Percentiles rank a stretch among this genome's conserved stretches.
phyloP scores from a whole-genome alignment of 2,113 vertebrate genomes.

The Albula glossodonta region DNA sequence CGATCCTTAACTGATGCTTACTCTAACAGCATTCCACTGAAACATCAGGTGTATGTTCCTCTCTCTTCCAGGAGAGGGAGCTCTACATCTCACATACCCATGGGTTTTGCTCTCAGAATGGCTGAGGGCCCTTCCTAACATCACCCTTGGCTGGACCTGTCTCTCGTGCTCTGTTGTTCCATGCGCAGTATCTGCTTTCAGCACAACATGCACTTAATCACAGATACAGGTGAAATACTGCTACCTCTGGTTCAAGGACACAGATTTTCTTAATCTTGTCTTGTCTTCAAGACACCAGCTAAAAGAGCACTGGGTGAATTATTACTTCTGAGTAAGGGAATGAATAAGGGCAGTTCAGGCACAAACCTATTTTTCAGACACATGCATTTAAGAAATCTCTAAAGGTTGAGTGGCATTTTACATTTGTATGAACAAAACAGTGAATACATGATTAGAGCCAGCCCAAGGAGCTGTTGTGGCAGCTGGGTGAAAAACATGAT shows the following conservation, averaged over 20 bases:
- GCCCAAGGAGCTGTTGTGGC: not conserved
- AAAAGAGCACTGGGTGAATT: not conserved
- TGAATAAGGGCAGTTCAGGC: not conserved
- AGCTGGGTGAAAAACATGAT: not conserved
- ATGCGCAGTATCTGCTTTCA: not conserved
- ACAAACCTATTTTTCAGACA: no score
- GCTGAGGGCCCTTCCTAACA: not conserved
- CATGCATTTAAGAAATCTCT: not conserved
- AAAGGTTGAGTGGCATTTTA: not conserved
- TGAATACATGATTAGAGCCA: not conserved
- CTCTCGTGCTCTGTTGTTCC: not conserved
- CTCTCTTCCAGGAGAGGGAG: constrained; percentile 16
- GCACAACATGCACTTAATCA: not conserved
- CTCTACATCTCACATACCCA: not conserved
- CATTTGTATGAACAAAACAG: not conserved
- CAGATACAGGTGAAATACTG: constrained; percentile 1
- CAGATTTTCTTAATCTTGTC: not conserved
- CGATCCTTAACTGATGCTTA: no score
- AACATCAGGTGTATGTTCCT: not conserved
- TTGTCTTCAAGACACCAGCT: not conserved
- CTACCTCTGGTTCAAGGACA: constrained; percentile 2
- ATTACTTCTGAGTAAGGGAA: not conserved
- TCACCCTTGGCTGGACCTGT: not conserved
- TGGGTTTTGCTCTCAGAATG: not conserved
- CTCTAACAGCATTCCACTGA: not conserved